Conservation (phyloP, 1,140 invertebrate species). For the Dendrolimus kikuchii region DNA sequence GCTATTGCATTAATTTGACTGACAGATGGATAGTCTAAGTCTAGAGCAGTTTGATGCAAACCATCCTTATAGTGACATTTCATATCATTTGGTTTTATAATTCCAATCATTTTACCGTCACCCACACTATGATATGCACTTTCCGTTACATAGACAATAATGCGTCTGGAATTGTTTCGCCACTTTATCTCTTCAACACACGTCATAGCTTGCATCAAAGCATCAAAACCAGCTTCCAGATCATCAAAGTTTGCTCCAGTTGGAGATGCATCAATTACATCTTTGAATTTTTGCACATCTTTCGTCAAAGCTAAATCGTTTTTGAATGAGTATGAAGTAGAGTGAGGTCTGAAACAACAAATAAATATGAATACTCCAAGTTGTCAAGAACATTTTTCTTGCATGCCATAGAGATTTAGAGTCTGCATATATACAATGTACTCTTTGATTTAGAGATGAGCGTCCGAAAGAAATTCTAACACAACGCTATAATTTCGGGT, state of each 20-base stretch:
- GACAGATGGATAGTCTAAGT: conserved; percentile 79
- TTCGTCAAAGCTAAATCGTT: conserved; percentile 87
- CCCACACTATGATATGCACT: conserved; percentile 78
- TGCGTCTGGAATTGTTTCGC: conserved; percentile 72
- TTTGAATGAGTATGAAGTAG: conserved; percentile 83
- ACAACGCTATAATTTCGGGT: too few species aligned
- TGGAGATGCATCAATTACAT: conserved; percentile 65
- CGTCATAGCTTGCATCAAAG: conserved; percentile 83
- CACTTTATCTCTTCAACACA: conserved; percentile 77
- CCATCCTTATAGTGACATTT: conserved; percentile 80
- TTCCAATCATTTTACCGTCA: conserved; percentile 85
- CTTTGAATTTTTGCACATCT: conserved; percentile 78
- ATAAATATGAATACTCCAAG: too few species aligned
- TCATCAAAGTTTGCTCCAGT: conserved; percentile 82
- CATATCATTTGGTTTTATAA: conserved; percentile 89
- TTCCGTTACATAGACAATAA: conserved; percentile 78
- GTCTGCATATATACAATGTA: too few species aligned
- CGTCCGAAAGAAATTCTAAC: too few species aligned
- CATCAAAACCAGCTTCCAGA: conserved; percentile 85
- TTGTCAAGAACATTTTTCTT: too few species aligned
- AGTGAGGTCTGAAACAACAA: too few species aligned
- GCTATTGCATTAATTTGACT: conserved; percentile 78
- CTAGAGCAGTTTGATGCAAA: conserved; percentile 76
- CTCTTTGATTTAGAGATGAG: too few species aligned
- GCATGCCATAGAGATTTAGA: too few species aligned